Conservation (phyloP, 2,797 vertebrate species). For the Phaenicophaeus curvirostris region DNA sequence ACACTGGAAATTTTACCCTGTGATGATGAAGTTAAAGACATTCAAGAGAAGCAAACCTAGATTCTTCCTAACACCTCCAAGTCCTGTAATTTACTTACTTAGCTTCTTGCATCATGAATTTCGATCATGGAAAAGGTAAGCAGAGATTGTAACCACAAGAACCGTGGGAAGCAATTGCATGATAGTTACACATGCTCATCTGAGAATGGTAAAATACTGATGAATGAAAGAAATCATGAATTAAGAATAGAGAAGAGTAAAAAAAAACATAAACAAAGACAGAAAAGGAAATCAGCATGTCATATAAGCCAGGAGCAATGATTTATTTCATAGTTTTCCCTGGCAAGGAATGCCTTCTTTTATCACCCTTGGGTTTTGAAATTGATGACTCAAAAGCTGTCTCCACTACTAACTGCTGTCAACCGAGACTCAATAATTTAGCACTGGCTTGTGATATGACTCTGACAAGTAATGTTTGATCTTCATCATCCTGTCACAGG, state of each 20-base stretch:
- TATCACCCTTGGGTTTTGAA: background rate
- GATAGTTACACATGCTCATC: background rate
- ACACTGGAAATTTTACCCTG: background rate
- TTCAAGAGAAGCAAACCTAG: background rate
- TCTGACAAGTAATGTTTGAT: background rate
- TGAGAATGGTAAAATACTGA: background rate
- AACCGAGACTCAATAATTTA: background rate
- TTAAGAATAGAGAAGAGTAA: fast-evolving
- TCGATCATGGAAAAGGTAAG: background rate
- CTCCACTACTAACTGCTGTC: background rate
- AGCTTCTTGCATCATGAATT: background rate
- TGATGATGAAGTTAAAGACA: background rate
- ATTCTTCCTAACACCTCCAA: background rate
- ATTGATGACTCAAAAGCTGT: background rate
- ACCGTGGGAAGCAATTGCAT: background rate
- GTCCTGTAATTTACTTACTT: background rate
- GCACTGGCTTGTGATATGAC: background rate
- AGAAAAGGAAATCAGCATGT: background rate
- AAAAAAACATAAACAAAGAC: background rate
- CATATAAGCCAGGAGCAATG: background rate
- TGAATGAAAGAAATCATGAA: background rate
- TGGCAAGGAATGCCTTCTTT: background rate
- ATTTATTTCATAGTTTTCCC: background rate
- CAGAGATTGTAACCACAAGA: background rate
- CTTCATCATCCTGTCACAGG: background rate